phyloP scores from a whole-genome alignment of 1,140 invertebrate genomes.

The Drosophila neocordata region DNA sequence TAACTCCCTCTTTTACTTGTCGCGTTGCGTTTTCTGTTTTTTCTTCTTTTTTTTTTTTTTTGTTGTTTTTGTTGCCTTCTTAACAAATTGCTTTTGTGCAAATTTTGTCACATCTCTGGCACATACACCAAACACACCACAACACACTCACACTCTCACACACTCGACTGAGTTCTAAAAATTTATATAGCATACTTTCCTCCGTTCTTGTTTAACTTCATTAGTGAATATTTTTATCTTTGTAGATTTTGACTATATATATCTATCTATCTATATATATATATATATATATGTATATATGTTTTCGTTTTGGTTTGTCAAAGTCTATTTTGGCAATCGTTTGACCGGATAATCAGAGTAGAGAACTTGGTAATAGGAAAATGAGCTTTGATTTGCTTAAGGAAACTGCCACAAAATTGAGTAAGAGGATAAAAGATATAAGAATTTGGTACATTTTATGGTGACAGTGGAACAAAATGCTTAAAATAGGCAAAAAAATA shows the following conservation, averaged over 20 bases:
- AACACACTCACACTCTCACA: conserved; percentile 17
- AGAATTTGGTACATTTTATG: conserved; percentile 1
- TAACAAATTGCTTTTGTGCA: conserved; percentile 79
- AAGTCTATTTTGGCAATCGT: conserved; percentile 36
- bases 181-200: conserved; percentile 44
- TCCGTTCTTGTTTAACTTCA: conserved; percentile 54
- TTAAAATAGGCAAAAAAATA: no score
- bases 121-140: conserved; percentile 29
- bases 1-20: conserved; percentile 6
- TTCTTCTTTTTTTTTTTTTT: no score
- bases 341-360: conserved; percentile 68
- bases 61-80: conserved; percentile 31
- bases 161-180: conserved; percentile 13
- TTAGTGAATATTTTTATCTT: conserved; percentile 45
- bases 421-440: background rate
- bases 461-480: background rate
- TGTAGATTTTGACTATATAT: background rate
- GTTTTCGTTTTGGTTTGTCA: conserved; percentile 18
- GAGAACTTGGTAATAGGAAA: conserved; percentile 35
- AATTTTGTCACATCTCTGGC: conserved; percentile 63
- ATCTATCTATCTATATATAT: background rate
- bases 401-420: conserved; percentile 26
- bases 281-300: background rate
- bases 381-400: conserved; percentile 30
- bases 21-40: conserved; percentile 19